Evolutionary conservation across 2,797 vertebrate species (phyloP).

Genomic region (Gymnocypris eckloni): DNA sequence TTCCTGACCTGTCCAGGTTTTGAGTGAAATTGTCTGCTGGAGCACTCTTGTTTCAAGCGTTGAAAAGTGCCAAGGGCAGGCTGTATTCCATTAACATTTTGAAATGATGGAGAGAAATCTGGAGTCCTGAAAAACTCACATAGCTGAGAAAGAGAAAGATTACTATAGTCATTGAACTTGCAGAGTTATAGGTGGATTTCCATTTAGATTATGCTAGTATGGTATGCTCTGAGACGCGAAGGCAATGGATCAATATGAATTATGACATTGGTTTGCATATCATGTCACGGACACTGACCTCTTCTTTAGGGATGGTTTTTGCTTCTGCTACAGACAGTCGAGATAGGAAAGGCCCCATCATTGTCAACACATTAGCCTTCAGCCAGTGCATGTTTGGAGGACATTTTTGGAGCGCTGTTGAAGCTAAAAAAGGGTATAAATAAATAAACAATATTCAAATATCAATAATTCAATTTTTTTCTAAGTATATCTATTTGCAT

Average conservation of each 20-base stretch:
- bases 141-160: constrained; percentile 63
- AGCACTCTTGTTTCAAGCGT: constrained; percentile 65
- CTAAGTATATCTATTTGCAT: background rate
- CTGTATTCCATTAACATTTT: constrained; percentile 35
- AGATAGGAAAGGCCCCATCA: constrained; percentile 72
- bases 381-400: constrained; percentile 66
- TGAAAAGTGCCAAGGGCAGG: constrained; percentile 63
- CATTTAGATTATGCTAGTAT: background rate
- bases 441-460: background rate
- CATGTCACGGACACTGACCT: constrained; percentile 62
- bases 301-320: constrained; percentile 58
- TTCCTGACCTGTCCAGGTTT: constrained; percentile 70
- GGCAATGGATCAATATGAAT: background rate
- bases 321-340: constrained; percentile 62
- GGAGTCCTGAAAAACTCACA: constrained; percentile 66
- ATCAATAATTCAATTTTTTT: background rate
- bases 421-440: constrained; percentile 17
- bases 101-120: constrained; percentile 59
- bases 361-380: constrained; percentile 48
- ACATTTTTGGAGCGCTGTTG: constrained; percentile 23
- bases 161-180: background rate
- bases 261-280: background rate
- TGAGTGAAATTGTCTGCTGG: constrained; percentile 51
- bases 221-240: background rate
- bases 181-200: background rate